These are phyloP conservation scores for Pelochelys cantorii DNA, from an alignment of 2,797 vertebrate species.

Conservation along the genomic window DNA sequence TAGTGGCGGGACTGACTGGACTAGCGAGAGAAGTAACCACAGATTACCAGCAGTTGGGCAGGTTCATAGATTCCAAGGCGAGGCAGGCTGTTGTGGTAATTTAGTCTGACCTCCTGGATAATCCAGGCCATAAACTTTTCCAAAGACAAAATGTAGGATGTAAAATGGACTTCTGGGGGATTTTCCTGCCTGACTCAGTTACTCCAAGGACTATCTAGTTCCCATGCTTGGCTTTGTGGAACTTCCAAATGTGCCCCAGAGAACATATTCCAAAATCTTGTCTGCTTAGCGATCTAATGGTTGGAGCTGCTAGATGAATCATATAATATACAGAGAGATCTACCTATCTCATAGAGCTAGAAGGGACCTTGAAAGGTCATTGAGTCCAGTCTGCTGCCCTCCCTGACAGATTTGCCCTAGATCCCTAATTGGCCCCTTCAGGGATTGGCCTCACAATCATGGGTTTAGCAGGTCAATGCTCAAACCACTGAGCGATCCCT, in stretches of 20 bases:
- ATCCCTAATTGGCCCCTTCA: no score
- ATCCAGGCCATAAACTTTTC: neutral
- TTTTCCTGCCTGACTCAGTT: neutral
- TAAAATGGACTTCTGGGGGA: neutral
- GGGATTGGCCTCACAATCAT: no score
- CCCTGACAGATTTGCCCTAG: no score
- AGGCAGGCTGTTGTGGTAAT: neutral
- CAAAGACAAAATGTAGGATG: neutral
- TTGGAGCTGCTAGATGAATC: no score
- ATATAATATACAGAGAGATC: no score
- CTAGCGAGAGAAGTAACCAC: neutral
- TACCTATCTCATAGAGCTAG: no score
- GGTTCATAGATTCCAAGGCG: slow-evolving; percentile 12
- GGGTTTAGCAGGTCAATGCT: no score
- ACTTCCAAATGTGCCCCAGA: neutral
- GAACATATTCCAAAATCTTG: neutral
- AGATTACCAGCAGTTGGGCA: neutral
- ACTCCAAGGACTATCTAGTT: neutral
- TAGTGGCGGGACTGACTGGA: neutral
- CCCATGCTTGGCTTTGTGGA: neutral
- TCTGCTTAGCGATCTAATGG: slow-evolving; percentile 9
- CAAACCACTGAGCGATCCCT: no score
- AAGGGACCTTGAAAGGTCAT: no score
- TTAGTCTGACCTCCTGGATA: neutral
- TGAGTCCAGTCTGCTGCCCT: no score